Base-by-base conservation (phyloP, 2,888 invertebrate genomes). In the Platerodrilus igneus region DNA sequence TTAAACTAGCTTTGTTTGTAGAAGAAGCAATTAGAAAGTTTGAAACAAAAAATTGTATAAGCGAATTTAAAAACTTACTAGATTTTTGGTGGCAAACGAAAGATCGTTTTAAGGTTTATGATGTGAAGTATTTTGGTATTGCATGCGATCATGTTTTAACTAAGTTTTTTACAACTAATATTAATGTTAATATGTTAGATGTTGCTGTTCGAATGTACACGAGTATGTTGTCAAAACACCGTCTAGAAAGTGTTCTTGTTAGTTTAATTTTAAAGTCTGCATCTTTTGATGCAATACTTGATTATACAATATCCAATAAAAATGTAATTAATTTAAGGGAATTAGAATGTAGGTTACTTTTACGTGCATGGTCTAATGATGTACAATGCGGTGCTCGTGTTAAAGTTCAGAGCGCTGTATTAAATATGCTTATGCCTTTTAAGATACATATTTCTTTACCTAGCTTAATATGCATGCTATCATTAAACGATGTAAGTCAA, bases 11-110 rank as follows among this genome's bases (percentile, higher is more conserved):
- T 18, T 56, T 59, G 29, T 76, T 77, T 52, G 61, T 81, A 16
- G 79, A 79, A 59, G 71, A 70, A 45, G 66, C 71, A 38, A 58
- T 77, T 4, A 59, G 63, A 30, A 71, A 67, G 53, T 63, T 78
- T 17, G 66, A 70, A 41, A 69, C 69, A 43, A 64, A 63, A 17
- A 58, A 61, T 27, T 51, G 67, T 18, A 64, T 75, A 21, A 64
- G 70, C 22, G 65, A 70, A 26, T 75, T 76, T 53, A 42, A 72
- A n/a, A 40, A 67, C 60, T 60, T 73, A 63, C 48, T 73, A 64
- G 50, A 60, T 59, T 37, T 60, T 54, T 62, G 71, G 70, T 34
- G 72, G 65, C 52, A 57, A 38, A 44, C 49, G 7, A 56, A 60
- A 29, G 61, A 59, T 18, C 57, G 56, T 43, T 56, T 46, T 9